phyloP scores from a whole-genome alignment of 1,140 invertebrate species.

The Littorina saxatilis region DNA sequence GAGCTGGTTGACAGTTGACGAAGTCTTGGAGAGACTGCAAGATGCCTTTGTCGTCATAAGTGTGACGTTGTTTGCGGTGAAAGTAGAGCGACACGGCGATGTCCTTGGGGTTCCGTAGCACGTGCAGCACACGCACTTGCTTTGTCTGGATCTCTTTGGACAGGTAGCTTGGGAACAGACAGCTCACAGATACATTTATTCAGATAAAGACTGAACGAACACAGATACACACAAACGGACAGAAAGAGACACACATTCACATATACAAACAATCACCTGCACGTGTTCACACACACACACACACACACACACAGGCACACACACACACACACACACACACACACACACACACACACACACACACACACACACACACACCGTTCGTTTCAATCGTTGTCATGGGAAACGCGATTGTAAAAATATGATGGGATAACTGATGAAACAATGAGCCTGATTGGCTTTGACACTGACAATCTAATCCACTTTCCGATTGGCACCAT shows the following conservation, averaged over 20 bases:
- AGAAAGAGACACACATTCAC: neutral
- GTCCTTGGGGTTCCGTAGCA: constrained; percentile 29
- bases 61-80: neutral
- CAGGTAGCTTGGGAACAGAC: neutral
- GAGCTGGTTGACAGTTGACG: too few relatives aligned
- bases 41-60: neutral
- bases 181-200: neutral
- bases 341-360: neutral
- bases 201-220: neutral
- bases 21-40: too few relatives aligned
- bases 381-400: too few relatives aligned
- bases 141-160: constrained; percentile 17
- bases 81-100: constrained; percentile 9
- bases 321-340: neutral
- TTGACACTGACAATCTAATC: too few relatives aligned
- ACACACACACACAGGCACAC: neutral
- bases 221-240: neutral
- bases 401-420: too few relatives aligned
- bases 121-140: constrained; percentile 1
- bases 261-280: neutral
- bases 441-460: too few relatives aligned
- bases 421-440: too few relatives aligned
- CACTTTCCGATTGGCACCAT: too few relatives aligned
- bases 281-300: neutral
- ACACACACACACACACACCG: neutral